These are phyloP conservation scores for Manis crassicaudata DNA, from an alignment of 2,797 vertebrate genomes.

Conservation along the genomic window DNA sequence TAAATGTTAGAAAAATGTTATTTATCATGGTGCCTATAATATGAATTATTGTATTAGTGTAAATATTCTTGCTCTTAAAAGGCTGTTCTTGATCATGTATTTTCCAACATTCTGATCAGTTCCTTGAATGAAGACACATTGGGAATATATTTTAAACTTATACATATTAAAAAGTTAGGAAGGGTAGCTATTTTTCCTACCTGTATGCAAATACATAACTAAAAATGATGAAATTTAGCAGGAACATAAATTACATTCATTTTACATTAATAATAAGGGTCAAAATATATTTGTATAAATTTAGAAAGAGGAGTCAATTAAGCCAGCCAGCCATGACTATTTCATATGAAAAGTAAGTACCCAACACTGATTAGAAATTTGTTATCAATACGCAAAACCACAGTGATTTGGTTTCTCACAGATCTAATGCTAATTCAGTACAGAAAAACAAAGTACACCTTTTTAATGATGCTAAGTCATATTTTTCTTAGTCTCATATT, in stretches of 20 bases:
- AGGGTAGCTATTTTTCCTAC: not conserved
- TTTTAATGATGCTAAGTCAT: not conserved
- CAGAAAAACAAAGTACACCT: not conserved
- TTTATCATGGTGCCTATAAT: not conserved
- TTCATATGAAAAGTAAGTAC: not conserved
- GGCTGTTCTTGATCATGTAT: not conserved
- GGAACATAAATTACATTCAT: not conserved
- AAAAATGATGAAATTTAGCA: not conserved
- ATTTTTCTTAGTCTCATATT: not conserved
- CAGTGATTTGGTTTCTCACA: not conserved
- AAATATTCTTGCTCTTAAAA: not conserved
- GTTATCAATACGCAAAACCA: not conserved
- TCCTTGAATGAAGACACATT: not conserved
- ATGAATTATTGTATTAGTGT: not conserved
- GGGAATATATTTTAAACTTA: not conserved
- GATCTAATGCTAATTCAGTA: not conserved
- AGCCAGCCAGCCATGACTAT: not conserved
- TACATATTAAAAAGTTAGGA: not conserved
- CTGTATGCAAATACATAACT: not conserved
- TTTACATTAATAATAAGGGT: not conserved
- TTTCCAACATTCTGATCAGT: not conserved
- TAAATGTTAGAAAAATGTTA: not conserved
- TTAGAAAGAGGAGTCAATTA: not conserved
- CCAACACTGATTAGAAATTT: not conserved
- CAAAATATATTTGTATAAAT: not conserved